Evolutionary conservation across 1,140 invertebrate genomes (phyloP).

Genomic region (Teleogryllus occipitalis): DNA sequence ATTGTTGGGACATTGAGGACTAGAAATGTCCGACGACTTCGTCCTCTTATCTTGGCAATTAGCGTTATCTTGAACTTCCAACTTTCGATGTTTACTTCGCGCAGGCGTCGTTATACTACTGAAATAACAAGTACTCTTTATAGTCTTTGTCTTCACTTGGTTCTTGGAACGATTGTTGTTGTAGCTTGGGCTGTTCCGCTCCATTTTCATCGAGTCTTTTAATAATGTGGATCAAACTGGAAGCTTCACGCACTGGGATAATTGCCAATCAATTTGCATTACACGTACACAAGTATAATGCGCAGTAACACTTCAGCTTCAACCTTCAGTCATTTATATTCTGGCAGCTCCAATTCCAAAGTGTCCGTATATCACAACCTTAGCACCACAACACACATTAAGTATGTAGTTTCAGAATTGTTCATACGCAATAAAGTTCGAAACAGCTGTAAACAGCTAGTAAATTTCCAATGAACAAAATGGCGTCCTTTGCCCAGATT

Average conservation of each 20-base stretch:
- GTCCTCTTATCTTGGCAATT: constrained; percentile 7
- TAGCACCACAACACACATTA: constrained; percentile 9
- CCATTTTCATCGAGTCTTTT: constrained; percentile 11
- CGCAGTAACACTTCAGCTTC: not conserved
- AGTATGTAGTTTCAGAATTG: constrained; percentile 7
- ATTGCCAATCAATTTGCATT: not conserved
- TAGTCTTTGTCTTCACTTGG: constrained; percentile 12
- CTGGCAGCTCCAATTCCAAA: constrained; percentile 7
- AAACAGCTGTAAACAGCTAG: constrained; percentile 12
- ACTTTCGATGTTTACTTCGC: constrained; percentile 20
- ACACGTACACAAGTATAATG: not conserved
- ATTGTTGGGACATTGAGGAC: not conserved
- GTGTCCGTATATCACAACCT: constrained; percentile 13
- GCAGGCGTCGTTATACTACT: constrained; percentile 14
- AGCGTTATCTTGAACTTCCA: not conserved
- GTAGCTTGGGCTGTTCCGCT: constrained; percentile 12
- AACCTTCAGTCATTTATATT: not conserved
- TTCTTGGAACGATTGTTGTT: constrained; percentile 15
- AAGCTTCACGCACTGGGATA: not conserved
- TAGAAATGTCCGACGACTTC: not conserved
- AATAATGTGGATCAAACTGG: too few species aligned
- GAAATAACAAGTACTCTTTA: constrained; percentile 16
- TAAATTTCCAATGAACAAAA: constrained; percentile 14
- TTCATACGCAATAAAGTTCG: not conserved
- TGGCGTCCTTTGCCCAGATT: constrained; percentile 8